Evolutionary conservation across 2,888 invertebrate genomes (phyloP), one percentile per base, ranked within the genome.

Genomic region (Coelopa pilipes): DNA sequence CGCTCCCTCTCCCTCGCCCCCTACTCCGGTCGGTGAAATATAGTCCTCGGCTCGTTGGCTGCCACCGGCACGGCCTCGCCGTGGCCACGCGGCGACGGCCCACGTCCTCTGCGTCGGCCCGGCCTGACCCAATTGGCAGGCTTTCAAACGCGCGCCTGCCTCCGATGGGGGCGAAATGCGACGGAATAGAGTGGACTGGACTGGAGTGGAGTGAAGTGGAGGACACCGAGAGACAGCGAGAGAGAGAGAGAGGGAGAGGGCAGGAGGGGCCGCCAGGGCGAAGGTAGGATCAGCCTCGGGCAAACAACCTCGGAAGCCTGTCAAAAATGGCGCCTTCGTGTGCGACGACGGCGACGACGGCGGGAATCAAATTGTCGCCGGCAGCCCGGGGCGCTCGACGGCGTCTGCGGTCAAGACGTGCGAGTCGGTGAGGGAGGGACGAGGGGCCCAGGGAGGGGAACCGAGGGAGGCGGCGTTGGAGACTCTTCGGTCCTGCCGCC

Each of bases 41-140:
- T 34, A 34, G 2, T 34, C 34, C 34, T 34, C 34, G 34, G 34
- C 7, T 7, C 34, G 34, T 34, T 34, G 34, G 34, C 34, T 34
- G 2, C 34, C 7, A 4, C 34, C 7, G 34, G 4, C 34, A 34
- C 34, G 7, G 34, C 34, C 34, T 34, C 34, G 2, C 34, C 7
- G 34, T 34, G 34, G 2, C 34, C 34, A 62, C 24, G 60, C 21
- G 12, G 21, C 13, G 24, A 49, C 47, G 66, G 17, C 21, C 19
- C 45, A 12, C 17, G n/a, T 17, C 17, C 65, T 19, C 45, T 65
- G 65, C 65, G n/a, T 65, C 46, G 65, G 47, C 45, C 17, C 24
- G 13, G 60, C 60, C 62, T 70, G 60, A 70, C 70, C 70, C 50
- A 60, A 49, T 60, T 70, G 70, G 70, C 70, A 70, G 7, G 17